Conservation (phyloP, 2,888 invertebrate genomes). For the Euphydryas editha region DNA sequence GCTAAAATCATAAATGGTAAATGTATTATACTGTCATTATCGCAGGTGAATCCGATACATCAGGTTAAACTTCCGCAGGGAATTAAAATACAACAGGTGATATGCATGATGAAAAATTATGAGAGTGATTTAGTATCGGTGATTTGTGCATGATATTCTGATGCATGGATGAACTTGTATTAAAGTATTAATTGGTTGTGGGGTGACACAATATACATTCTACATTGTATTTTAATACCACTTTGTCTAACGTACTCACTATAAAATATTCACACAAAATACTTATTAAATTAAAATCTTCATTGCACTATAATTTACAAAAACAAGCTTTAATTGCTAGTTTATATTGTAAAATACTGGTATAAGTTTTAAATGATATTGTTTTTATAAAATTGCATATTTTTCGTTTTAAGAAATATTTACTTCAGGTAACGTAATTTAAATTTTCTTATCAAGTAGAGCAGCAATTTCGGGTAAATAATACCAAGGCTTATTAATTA, state of each 20-base stretch:
- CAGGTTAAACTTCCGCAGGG: slow-evolving; percentile 79
- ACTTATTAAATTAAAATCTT: background rate
- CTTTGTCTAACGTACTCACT: background rate
- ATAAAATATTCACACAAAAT: background rate
- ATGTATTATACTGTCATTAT: slow-evolving; percentile 22
- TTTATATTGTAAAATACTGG: background rate
- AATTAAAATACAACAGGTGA: slow-evolving; percentile 80
- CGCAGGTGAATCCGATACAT: slow-evolving; percentile 76
- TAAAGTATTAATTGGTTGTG: slow-evolving; percentile 3
- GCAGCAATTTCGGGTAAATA: no score
- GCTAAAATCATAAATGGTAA: background rate
- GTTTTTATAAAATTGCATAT: background rate
- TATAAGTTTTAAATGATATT: background rate
- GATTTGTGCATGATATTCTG: slow-evolving; percentile 26
- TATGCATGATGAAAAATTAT: slow-evolving; percentile 40
- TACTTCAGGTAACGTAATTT: background rate
- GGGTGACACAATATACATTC: background rate
- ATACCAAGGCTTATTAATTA: no score
- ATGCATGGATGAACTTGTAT: slow-evolving; percentile 8
- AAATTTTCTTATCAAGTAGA: no score
- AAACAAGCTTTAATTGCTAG: background rate
- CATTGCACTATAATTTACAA: background rate
- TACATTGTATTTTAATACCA: background rate
- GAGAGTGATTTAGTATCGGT: slow-evolving; percentile 32
- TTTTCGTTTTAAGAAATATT: background rate